Evolutionary conservation across 2,888 invertebrate genomes (phyloP), one percentile per base, ranked within the genome.

Genomic region (Athrips mouffetella): DNA sequence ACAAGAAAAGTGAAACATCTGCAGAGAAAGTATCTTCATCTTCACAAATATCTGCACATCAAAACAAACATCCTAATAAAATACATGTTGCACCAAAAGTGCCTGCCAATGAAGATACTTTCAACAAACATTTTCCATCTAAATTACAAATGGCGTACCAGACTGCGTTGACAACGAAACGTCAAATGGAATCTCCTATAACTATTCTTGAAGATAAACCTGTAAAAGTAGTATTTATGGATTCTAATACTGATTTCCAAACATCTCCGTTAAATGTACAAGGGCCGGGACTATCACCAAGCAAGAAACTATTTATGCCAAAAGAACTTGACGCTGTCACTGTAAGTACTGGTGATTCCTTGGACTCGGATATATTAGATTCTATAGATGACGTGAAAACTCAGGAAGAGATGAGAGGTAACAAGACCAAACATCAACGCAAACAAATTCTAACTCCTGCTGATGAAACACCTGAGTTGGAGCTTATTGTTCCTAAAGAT

Each of bases 401-500:
- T 8, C 71, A 67, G 49, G 83, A 85, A 50, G 81, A 80, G 40
- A 52, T 52, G 6, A 85, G 76, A 68, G 58, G 51, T 29, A 87
- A 27, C 13, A 45, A 88, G 65, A 74, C 67, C 20, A 87, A 83
- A 64, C 89, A 89, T 68, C 88, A 84, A 57, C 73, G 89, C 55
- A 89, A 89, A 66, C 89, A 89, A 65, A 86, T 89, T 21, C 62
- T 89, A 18, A 88, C 83, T 21, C 86, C 89, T 0, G 88, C 89
- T 2, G 83, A 84, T 2, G 83, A 84, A 31, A 70, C 73, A 30
- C 82, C 88, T 3, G 89, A 88, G 35, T 58, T 88, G 48, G 88
- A 89, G 63, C 68, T 89, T 1, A 88, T 89, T 45, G 82, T 84
- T 59, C 82, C 89, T 3, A 62, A 64, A 48, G 84, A 85, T 55